Percentiles rank a stretch among this genome's conserved stretches.
These are phyloP conservation scores for Eupeodes luniger DNA, from an alignment of 2,888 invertebrate genomes.

Conservation along the genomic window DNA sequence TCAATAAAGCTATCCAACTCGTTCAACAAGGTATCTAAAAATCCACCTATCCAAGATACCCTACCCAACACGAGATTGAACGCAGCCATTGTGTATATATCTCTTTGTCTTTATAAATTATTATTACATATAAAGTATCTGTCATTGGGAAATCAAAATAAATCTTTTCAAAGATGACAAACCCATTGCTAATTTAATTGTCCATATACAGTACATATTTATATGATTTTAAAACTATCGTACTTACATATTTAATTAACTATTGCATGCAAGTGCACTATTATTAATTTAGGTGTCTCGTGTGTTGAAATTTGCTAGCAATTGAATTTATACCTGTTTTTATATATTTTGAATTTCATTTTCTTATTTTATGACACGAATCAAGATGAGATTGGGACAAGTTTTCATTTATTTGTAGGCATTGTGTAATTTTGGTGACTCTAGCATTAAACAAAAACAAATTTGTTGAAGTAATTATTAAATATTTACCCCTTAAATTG, in stretches of 20 bases:
- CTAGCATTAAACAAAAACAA: no score
- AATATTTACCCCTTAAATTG: no score
- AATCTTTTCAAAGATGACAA: background rate
- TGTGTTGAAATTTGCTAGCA: background rate
- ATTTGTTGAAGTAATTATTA: no score
- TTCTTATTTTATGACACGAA: background rate
- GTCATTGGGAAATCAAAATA: background rate
- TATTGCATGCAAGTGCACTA: constrained; percentile 30
- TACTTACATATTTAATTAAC: constrained; percentile 22
- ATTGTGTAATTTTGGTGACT: no score
- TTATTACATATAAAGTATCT: background rate
- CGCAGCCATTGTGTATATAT: no score
- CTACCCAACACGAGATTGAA: no score
- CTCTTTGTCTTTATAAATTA: background rate
- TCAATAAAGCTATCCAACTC: no score
- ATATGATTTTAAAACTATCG: background rate
- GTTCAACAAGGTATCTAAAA: no score
- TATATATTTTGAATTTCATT: background rate
- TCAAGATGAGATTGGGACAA: background rate
- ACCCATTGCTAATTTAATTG: background rate
- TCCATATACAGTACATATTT: background rate
- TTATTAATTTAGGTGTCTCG: background rate
- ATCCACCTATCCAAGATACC: no score
- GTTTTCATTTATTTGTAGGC: background rate
- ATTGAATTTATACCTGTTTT: background rate